Percentiles rank a stretch among this genome's conserved stretches.
Evolutionary conservation across 53 echinoderm and acorn worm species (phyloP).

Genomic region (Echinarachnius parma): DNA sequence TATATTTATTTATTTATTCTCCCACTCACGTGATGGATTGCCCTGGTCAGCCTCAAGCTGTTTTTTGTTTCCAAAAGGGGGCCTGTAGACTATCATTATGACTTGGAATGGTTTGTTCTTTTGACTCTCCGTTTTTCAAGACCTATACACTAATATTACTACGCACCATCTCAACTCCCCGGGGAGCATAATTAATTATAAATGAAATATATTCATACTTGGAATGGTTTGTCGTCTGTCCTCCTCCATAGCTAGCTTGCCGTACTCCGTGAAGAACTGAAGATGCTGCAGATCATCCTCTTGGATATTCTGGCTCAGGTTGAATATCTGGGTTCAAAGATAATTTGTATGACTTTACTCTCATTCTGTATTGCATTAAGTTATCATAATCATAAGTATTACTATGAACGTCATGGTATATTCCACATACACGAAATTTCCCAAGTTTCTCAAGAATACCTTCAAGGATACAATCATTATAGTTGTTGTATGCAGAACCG

Average conservation of each 20-base stretch:
- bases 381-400: background rate
- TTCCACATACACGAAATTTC: background rate
- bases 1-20: too few species aligned
- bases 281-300: constrained; percentile 96
- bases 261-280: constrained; percentile 91
- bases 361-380: background rate
- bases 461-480: too few species aligned
- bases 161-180: too few species aligned
- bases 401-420: background rate
- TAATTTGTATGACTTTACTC: background rate
- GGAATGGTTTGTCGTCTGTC: constrained; percentile 75
- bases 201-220: too few species aligned
- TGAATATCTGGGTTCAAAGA: constrained; percentile 56
- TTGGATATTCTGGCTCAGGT: constrained; percentile 93
- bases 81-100: too few species aligned
- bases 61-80: too few species aligned
- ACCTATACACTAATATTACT: background rate
- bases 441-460: too few species aligned
- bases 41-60: too few species aligned
- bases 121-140: background rate
- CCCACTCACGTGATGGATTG: too few species aligned
- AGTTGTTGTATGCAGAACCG: too few species aligned
- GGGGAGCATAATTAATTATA: background rate
- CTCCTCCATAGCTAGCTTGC: constrained; percentile 71
- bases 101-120: too few species aligned